Conservation (phyloP, 1,140 invertebrate genomes). For the Papilio aristodemus region DNA sequence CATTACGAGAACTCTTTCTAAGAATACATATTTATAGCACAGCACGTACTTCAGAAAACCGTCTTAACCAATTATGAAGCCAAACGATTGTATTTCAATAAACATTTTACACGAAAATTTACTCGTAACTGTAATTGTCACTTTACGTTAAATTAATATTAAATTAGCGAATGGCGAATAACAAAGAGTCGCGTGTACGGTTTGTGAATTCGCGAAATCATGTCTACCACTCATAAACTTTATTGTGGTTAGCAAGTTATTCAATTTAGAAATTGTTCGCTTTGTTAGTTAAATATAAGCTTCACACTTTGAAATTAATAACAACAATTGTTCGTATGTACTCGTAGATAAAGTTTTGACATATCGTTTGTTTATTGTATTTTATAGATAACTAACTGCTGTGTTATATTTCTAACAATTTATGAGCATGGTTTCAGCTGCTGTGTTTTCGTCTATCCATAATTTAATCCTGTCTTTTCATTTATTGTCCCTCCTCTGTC, state of each 20-base stretch:
- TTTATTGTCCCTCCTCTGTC: no score
- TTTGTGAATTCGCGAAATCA: neutral
- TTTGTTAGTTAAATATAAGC: conserved; percentile 8
- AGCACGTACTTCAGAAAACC: conserved; percentile 4
- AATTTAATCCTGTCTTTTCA: no score
- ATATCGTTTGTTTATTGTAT: neutral
- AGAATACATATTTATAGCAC: neutral
- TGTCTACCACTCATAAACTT: neutral
- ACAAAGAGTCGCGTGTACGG: conserved; percentile 4
- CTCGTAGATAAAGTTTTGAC: conserved; percentile 1
- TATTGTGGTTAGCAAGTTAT: conserved; percentile 14
- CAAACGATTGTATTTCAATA: conserved; percentile 12
- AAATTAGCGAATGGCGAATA: neutral
- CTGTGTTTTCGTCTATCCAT: no score
- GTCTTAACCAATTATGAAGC: neutral
- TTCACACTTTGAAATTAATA: conserved; percentile 5
- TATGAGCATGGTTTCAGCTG: no score
- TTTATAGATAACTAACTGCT: no score
- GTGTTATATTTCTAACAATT: no score
- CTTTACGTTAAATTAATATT: conserved; percentile 12
- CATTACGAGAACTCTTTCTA: neutral
- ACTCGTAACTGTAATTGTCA: conserved; percentile 9
- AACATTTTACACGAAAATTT: neutral
- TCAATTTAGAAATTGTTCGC: conserved; percentile 15
- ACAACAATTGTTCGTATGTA: neutral